These are phyloP conservation scores for Leptocoma aspasia DNA, from an alignment of 2,113 vertebrate species.

Conservation along the genomic window DNA sequence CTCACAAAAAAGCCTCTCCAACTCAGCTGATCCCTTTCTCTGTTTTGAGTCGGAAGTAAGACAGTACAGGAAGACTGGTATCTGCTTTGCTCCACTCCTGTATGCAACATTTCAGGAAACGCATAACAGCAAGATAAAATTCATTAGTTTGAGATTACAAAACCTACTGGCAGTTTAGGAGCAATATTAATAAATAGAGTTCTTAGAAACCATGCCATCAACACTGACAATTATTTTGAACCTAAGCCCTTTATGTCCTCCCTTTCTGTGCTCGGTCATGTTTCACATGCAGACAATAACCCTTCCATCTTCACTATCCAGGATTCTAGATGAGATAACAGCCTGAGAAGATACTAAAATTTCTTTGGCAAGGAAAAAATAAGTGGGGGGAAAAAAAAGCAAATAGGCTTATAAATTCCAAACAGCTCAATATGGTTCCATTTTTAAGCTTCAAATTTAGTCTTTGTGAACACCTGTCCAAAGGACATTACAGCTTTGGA, in stretches of 20 bases:
- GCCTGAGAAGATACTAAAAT: background rate
- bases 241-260: background rate
- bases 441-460: background rate
- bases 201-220: background rate
- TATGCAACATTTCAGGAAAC: background rate
- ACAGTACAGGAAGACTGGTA: background rate
- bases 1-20: slow-evolving; percentile 51
- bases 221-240: background rate
- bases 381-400: too few relatives aligned
- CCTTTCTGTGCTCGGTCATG: background rate
- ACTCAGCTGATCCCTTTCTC: slow-evolving; percentile 68
- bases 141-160: background rate
- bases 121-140: background rate
- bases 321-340: background rate
- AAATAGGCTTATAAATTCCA: background rate
- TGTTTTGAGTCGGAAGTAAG: slow-evolving; percentile 34
- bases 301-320: background rate
- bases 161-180: background rate
- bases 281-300: background rate
- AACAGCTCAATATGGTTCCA: background rate
- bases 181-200: background rate
- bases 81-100: background rate
- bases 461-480: background rate
- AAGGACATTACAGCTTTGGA: background rate
- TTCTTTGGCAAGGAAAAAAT: background rate